Evolutionary conservation across 2,113 vertebrate species (phyloP), one percentile per base, ranked within the genome.

Genomic region (Diglossa brunneiventris): DNA sequence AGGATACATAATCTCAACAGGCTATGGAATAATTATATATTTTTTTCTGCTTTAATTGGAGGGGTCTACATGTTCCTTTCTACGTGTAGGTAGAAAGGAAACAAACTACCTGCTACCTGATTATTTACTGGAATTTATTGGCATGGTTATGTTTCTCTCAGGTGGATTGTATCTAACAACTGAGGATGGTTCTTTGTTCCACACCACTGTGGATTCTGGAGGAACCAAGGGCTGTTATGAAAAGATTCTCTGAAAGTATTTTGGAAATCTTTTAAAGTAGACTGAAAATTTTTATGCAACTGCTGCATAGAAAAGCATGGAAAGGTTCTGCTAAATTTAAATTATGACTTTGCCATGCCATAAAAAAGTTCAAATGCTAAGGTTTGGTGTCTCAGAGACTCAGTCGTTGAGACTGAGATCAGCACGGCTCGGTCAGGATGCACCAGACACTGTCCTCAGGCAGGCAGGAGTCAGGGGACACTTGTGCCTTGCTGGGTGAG

Each of bases 1-100:
- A 83, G 39, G 58, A 50, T 28, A 16, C 1, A 0, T 47, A 35
- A 61, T 49, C 59, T 44, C 50, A 84, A 13, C 15, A 19, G 19
- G 15, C 33, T 67, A 13, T 83, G 53, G 41, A 72, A n/a, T 86
- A 31, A 37, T 35, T 4, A 30, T 6, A 0, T 2, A 0, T 6
- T 59, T 63, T 81, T 74, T 80, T 50, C 20, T 47, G 22, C 11
- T 78, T 70, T 30, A 18, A 33, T 6, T 75, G 28, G 22, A 81
- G 18, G 28, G 15, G 0, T 41, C 16, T 58, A 4, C 6, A 0
- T n/a, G 20, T 56, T 39, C 39, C 39, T 39, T 39, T 39, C 11
- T 39, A 39, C 39, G 7, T 49, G 3, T 61, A 13, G 47, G 22
- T 39, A 39, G 50, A 26, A 53, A 55, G 47, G 73, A 74, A 22